Evolutionary conservation across 1,140 invertebrate genomes (phyloP).

Genomic region (Drosophila subpulchrella): DNA sequence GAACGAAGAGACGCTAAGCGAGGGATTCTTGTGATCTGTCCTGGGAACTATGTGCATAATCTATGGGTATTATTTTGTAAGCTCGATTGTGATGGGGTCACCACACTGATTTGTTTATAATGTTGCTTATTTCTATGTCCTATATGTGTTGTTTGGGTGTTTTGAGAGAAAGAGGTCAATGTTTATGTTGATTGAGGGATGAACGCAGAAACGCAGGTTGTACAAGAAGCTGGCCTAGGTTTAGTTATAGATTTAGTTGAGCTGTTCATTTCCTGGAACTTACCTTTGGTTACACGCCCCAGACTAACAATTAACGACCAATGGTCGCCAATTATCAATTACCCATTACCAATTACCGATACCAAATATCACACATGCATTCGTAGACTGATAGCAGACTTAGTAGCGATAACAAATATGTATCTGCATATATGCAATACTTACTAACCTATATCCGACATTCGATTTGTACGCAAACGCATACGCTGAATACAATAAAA

Average conservation of each 20-base stretch:
- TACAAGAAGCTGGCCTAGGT: conserved; percentile 58
- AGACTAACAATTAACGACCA: conserved; percentile 3
- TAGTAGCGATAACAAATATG: conserved; percentile 51
- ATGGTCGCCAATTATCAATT: conserved; percentile 3
- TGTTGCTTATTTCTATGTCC: conserved; percentile 44
- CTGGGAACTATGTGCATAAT: conserved; percentile 32
- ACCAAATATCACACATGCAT: conserved; percentile 54
- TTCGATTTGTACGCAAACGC: conserved; percentile 68
- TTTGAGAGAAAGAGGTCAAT: not conserved
- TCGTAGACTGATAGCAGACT: conserved; percentile 77
- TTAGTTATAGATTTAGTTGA: conserved; percentile 47
- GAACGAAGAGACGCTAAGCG: conserved; percentile 35
- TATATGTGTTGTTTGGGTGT: conserved; percentile 30
- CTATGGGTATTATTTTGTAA: conserved; percentile 78
- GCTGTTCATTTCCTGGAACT: not conserved
- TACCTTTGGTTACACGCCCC: conserved; percentile 7
- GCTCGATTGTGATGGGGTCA: conserved; percentile 29
- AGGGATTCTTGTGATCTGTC: conserved; percentile 42
- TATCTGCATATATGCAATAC: conserved; percentile 39
- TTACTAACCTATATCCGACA: conserved; percentile 56
- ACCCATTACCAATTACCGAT: conserved; percentile 7
- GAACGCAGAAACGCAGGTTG: conserved; percentile 60
- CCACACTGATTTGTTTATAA: conserved; percentile 17
- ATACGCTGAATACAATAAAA: conserved; percentile 59
- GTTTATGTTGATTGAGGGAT: not conserved